Conservation (phyloP, 2,113 vertebrate genomes). For the Prinia subflava region DNA sequence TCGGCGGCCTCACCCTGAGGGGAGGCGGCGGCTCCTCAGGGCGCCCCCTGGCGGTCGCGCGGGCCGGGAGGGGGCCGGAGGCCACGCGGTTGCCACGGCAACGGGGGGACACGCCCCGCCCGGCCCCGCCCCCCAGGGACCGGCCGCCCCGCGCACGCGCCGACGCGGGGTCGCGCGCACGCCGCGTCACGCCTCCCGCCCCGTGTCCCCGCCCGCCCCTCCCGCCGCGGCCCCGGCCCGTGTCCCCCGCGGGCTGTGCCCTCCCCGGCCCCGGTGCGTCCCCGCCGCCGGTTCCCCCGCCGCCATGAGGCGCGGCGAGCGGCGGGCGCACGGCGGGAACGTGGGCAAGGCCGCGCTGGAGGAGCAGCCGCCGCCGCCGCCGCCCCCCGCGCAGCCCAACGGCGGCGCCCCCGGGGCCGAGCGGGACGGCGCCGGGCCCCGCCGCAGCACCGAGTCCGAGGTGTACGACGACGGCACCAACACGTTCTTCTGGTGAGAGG, state of each 20-base stretch:
- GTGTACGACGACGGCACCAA: slow-evolving; percentile 96
- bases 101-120: not conserved
- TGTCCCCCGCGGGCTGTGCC: no score
- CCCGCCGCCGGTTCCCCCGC: no score
- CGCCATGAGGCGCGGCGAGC: no score
- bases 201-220: no score
- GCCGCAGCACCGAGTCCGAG: slow-evolving; percentile 85
- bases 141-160: not conserved
- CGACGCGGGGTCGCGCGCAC: not conserved
- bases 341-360: not conserved
- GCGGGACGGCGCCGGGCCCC: not conserved
- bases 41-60: not conserved
- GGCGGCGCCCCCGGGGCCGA: not conserved
- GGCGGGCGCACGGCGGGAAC: no score
- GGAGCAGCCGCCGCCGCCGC: not conserved
- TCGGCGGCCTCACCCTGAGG: not conserved
- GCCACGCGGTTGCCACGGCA: not conserved
- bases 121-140: not conserved
- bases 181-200: not conserved
- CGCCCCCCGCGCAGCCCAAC: not conserved
- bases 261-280: no score
- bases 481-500: slow-evolving; percentile 95
- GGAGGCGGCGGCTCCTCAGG: no score
- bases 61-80: no score
- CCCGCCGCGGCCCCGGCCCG: no score